These are phyloP conservation scores for Regulus satrapa DNA, from an alignment of 2,113 vertebrate genomes.

Conservation along the genomic window DNA sequence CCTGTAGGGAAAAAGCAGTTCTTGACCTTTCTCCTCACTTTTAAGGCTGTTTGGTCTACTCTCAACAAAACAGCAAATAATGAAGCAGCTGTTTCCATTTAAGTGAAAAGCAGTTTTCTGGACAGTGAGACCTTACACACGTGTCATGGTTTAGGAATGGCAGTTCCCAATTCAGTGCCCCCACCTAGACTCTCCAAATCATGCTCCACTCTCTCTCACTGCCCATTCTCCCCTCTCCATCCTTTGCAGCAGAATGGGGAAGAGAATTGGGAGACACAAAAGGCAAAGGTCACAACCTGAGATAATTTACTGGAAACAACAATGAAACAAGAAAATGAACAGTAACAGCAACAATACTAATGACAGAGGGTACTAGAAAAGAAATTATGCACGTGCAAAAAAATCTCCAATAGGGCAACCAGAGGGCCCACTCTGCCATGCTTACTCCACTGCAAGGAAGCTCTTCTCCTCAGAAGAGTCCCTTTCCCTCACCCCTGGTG, in stretches of 20 bases:
- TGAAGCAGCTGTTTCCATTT: rapidly evolving
- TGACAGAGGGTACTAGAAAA: background rate
- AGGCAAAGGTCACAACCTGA: background rate
- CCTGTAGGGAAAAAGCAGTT: background rate
- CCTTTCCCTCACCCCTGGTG: background rate
- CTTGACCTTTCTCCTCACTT: background rate
- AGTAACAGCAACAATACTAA: background rate
- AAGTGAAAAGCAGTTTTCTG: background rate
- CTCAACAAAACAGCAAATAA: background rate
- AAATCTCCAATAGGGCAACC: rapidly evolving
- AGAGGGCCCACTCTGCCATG: background rate
- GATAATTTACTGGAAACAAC: background rate
- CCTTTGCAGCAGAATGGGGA: background rate
- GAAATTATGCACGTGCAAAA: background rate
- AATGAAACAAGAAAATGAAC: background rate
- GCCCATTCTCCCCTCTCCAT: rapidly evolving
- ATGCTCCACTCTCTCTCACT: rapidly evolving
- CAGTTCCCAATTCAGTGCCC: background rate
- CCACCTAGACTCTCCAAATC: background rate
- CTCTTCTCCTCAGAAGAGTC: too few species aligned
- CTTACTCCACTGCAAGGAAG: background rate
- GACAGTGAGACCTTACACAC: background rate
- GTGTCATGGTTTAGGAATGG: background rate
- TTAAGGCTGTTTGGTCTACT: background rate
- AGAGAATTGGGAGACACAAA: background rate